Evolutionary conservation across 2,797 vertebrate genomes (phyloP).

Genomic region (Tangara arthus): DNA sequence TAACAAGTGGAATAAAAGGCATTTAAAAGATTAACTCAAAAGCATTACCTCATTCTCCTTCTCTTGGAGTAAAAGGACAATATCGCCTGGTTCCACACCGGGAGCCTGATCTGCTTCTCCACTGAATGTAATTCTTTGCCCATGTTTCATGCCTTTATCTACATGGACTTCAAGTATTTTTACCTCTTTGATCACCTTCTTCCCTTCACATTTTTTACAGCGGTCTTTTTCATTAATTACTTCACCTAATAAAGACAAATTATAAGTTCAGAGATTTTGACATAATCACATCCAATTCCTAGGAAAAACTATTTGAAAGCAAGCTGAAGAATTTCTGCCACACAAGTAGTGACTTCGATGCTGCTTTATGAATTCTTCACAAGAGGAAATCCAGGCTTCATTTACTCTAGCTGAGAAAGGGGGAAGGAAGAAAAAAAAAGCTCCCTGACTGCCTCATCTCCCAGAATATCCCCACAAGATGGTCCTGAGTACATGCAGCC

Average conservation of each 20-base stretch:
- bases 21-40: neutral
- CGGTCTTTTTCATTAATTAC: slow-evolving; percentile 99
- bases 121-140: slow-evolving; percentile 96
- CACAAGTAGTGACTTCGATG: neutral
- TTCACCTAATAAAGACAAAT: slow-evolving; percentile 82
- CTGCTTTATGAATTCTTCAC: neutral
- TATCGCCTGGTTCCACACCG: slow-evolving; percentile 92
- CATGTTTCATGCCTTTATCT: slow-evolving; percentile 99
- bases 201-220: slow-evolving; percentile 99
- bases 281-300: neutral
- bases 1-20: neutral
- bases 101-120: slow-evolving; percentile 98
- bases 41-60: slow-evolving; percentile 93
- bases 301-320: neutral
- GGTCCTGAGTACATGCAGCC: neutral
- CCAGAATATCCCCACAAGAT: neutral
- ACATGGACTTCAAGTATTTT: slow-evolving; percentile 99
- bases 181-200: slow-evolving; percentile 98
- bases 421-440: neutral
- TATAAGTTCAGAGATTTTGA: neutral
- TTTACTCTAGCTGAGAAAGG: neutral
- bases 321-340: neutral
- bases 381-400: neutral
- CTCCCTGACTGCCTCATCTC: neutral
- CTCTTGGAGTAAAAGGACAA: slow-evolving; percentile 94